Base-by-base conservation (phyloP, 2,113 vertebrate genomes). In the Bubo bubo region DNA sequence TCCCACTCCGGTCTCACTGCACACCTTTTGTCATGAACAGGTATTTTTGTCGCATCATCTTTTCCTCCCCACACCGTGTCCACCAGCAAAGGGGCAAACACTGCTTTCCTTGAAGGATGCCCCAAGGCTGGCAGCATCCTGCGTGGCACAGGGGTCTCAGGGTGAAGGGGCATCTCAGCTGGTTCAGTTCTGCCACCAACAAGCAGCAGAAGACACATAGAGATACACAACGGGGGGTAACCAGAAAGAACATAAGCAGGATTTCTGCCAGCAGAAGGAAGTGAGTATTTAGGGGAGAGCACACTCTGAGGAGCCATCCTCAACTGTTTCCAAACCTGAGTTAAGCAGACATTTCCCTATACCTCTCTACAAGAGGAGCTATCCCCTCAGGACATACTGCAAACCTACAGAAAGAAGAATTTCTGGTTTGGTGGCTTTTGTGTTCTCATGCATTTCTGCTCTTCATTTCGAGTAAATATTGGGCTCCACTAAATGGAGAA, bases 81-180 rank as follows among this genome's bases (percentile, higher is more conserved):
- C 32, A 12, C 16, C 41, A 39, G 27, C 56, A 37, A 26, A 49
- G 0, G 5, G 32, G 24, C 23, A 50, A 86, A 32, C 0, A 0
- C 14, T 0, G 0, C 43, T 64, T 37, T 32, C 67, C 79, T 14
- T 2, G 28, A 8, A 37, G 39, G 60, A 5, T 9, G 47, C 9
- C 22, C 26, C 58, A 2, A 8, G 37, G 70, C 45, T 62, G 77
- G 39, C 19, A 64, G 70, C 22, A 52, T 11, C 73, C 68, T 4
- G 53, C 0, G 0, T 4, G 70, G 30, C 30, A 2, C 53, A 0
- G 28, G 17, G 76, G 37, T 4, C 6, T 32, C 9, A 4, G 34
- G 30, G 16, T 16, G 12, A 43, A 27, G 67, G 32, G 45, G 2
- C 43, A 30, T 14, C 50, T n/a, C 9, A 5, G 47, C 55, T 43